phyloP scores from a whole-genome alignment of 2,888 invertebrate species.

The Heliothis peltigera region DNA sequence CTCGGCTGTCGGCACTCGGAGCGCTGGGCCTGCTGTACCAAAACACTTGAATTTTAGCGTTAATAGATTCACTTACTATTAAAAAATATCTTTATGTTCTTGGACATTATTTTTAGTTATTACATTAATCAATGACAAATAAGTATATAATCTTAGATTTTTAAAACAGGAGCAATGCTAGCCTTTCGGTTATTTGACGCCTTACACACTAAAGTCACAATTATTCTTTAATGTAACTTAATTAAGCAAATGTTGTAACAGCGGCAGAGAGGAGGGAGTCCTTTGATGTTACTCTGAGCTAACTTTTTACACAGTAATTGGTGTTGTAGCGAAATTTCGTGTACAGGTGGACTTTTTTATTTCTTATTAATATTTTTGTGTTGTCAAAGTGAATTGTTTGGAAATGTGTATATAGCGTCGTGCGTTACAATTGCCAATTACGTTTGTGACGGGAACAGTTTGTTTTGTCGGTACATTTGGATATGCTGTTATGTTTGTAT shows the following conservation, averaged over 20 bases:
- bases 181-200: slow-evolving; percentile 20
- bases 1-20: slow-evolving; percentile 24
- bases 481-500: not conserved
- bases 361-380: slow-evolving; percentile 28
- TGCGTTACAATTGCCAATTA: slow-evolving; percentile 31
- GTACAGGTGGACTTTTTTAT: slow-evolving; percentile 26
- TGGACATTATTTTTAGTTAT: no score
- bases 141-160: no score
- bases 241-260: slow-evolving; percentile 56
- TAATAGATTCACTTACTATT: slow-evolving; percentile 20
- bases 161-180: no score
- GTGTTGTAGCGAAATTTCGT: slow-evolving; percentile 31
- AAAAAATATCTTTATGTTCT: slow-evolving; percentile 19
- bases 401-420: slow-evolving; percentile 4
- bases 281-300: slow-evolving; percentile 59
- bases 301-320: slow-evolving; percentile 48
- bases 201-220: slow-evolving; percentile 16
- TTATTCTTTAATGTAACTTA: slow-evolving; percentile 51
- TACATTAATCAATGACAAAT: no score
- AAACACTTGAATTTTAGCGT: slow-evolving; percentile 33
- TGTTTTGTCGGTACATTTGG: slow-evolving; percentile 8
- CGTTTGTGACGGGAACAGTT: slow-evolving; percentile 1
- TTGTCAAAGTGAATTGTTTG: slow-evolving; percentile 28
- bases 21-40: slow-evolving; percentile 17
- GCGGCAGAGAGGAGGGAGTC: slow-evolving; percentile 10